Conservation (phyloP, 2,888 invertebrate genomes). For the Syrphus vitripennis region DNA sequence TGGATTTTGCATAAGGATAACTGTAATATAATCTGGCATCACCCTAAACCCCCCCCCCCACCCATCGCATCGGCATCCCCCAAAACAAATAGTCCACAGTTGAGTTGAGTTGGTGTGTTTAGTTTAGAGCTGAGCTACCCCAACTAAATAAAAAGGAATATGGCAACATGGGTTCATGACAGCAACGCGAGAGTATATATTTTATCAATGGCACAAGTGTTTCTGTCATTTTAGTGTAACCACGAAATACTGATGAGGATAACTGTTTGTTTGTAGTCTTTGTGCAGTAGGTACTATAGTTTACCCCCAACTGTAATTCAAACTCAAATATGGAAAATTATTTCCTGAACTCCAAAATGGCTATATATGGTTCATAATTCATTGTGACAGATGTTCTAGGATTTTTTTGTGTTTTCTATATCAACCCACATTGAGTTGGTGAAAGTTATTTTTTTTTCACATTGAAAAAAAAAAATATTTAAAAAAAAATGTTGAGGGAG, state of each 20-base stretch:
- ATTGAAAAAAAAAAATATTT: background rate
- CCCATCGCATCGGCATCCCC: too few relatives aligned
- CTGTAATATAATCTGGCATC: slow-evolving; percentile 57
- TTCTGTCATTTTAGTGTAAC: slow-evolving; percentile 48
- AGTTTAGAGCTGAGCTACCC: background rate
- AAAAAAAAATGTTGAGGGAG: slow-evolving; percentile 46
- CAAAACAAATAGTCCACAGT: slow-evolving; percentile 7
- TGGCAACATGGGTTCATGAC: background rate
- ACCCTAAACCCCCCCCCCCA: too few relatives aligned
- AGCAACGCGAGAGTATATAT: background rate
- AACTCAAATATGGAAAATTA: slow-evolving; percentile 21
- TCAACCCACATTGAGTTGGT: background rate
- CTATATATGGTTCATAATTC: background rate
- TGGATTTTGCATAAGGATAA: slow-evolving; percentile 70
- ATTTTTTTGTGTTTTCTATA: slow-evolving; percentile 11
- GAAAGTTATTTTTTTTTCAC: background rate
- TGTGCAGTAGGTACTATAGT: background rate
- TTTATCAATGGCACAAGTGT: slow-evolving; percentile 16
- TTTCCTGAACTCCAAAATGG: slow-evolving; percentile 33
- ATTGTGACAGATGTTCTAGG: slow-evolving; percentile 6
- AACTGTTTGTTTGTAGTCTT: background rate
- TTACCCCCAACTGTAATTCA: slow-evolving; percentile 25
- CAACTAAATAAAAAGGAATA: background rate
- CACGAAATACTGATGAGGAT: slow-evolving; percentile 21
- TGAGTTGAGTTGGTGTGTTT: background rate